Base-by-base conservation (phyloP, 1,140 invertebrate species). In the Ericerus pela region DNA sequence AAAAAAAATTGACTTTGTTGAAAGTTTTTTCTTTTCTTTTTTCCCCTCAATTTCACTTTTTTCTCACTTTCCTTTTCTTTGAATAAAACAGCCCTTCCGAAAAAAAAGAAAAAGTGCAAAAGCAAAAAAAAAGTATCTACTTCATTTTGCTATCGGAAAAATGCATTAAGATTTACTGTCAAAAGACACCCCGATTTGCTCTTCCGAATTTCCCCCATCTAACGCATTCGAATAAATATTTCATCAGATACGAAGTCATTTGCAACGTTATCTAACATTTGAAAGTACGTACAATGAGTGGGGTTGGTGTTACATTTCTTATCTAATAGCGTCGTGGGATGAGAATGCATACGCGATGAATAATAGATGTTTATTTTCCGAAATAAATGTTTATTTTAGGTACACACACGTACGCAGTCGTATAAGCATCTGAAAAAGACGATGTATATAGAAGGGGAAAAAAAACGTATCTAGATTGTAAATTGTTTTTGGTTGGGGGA, bases 211-310 rank as follows among this genome's bases (percentile, higher is more conserved):
- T 47, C 18, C 41, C 41, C 41, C 20, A 22, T n/a, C n/a, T n/a
- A n/a, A n/a, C n/a, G 26, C 41, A 47, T 47, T 47, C 41, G 26
- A 24, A 47, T 47, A 47, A 47, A 47, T 47, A 47, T 47, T 47
- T 47, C 20, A 47, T 47, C 41, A 22, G 11, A 22, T 47, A 24
- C 41, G 10, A 47, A 47, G 41, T 47, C 41, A 47, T 47, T 47
- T 20, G 41, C 8, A 47, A 14, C 26, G 22, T 47, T 47, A 47
- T 18, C 36, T 38, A 3, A 18, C 26, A 24, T 12, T 24, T 24
- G 22, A 16, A 12, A 41, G 16, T 16, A 16, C n/a, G 26, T 47
- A n/a, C n/a, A n/a, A n/a, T n/a, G n/a, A n/a, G 3, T 47, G 20
- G 41, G 41, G 41, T 47, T 47, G 20, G 41, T 22, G 20, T 47